Evolutionary conservation across 2,113 vertebrate genomes (phyloP).

Genomic region (Gobius niger): DNA sequence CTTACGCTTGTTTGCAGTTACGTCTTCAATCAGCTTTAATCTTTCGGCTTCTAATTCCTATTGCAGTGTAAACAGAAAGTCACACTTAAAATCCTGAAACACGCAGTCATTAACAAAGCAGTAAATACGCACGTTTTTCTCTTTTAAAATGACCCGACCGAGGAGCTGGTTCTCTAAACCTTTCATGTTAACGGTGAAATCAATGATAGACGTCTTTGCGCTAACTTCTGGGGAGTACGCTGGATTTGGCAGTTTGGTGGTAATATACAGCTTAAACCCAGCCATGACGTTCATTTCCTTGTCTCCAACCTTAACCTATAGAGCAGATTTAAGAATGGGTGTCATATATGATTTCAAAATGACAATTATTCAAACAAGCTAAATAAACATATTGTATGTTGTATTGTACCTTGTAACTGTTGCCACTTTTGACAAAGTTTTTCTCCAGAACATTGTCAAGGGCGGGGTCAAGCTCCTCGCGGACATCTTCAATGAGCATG

Average conservation of each 20-base stretch:
- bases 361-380: neutral
- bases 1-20: conserved; percentile 88
- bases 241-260: conserved; percentile 92
- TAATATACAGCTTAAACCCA: conserved; percentile 90
- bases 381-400: too few species aligned
- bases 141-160: conserved; percentile 91
- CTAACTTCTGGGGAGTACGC: conserved; percentile 92
- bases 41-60: conserved; percentile 95
- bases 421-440: conserved; percentile 93
- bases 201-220: conserved; percentile 91
- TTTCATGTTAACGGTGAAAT: conserved; percentile 95
- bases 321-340: neutral
- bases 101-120: neutral
- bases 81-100: neutral
- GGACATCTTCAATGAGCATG: conserved; percentile 91
- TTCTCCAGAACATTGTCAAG: conserved; percentile 92
- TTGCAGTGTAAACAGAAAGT: neutral
- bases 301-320: conserved; percentile 94
- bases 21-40: conserved; percentile 88
- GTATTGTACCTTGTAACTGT: conserved; percentile 83
- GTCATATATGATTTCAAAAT: neutral
- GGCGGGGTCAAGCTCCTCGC: conserved; percentile 92
- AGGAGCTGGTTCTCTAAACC: conserved; percentile 95
- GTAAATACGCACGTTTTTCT: conserved; percentile 84
- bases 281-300: conserved; percentile 93